A percentile compares a stretch with the other conserved stretches of the same genome.
These are phyloP conservation scores for Vicugna pacos DNA, from an alignment of 2,113 vertebrate species.

Conservation along the genomic window DNA sequence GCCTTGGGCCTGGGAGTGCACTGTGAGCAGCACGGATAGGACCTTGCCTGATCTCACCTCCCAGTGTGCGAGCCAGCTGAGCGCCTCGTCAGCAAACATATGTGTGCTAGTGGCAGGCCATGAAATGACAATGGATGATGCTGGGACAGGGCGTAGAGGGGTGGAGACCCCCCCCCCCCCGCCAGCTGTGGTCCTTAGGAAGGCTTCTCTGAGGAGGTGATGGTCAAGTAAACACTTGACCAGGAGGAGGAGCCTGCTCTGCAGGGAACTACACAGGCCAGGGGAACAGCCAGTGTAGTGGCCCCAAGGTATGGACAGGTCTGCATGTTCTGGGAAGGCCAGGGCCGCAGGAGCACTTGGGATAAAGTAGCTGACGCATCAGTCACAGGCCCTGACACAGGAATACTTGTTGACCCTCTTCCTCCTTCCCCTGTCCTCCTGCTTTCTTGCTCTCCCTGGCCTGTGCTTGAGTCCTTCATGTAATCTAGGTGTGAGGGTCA, in stretches of 20 bases:
- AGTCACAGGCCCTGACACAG: background rate
- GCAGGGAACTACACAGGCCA: background rate
- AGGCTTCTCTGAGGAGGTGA: background rate
- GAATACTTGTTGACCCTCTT: background rate
- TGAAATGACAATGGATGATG: background rate
- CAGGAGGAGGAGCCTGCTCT: background rate
- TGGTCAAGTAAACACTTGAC: background rate
- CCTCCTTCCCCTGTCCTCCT: background rate
- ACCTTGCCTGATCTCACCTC: background rate
- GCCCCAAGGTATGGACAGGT: background rate
- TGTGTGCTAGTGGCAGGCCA: background rate
- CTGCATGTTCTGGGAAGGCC: background rate
- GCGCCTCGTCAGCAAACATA: too few species aligned
- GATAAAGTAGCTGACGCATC: background rate
- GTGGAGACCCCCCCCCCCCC: background rate
- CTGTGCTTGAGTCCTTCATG: background rate
- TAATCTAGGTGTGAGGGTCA: background rate
- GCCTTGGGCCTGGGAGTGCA: background rate
- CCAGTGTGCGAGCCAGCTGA: background rate
- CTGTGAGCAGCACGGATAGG: background rate
- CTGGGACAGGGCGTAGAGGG: background rate
- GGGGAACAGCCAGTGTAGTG: background rate
- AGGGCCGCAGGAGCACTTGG: background rate
- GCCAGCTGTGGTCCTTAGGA: background rate
- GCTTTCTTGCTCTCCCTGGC: background rate